phyloP scores from a whole-genome alignment of 2,888 invertebrate species.

The Nomada ferruginata region DNA sequence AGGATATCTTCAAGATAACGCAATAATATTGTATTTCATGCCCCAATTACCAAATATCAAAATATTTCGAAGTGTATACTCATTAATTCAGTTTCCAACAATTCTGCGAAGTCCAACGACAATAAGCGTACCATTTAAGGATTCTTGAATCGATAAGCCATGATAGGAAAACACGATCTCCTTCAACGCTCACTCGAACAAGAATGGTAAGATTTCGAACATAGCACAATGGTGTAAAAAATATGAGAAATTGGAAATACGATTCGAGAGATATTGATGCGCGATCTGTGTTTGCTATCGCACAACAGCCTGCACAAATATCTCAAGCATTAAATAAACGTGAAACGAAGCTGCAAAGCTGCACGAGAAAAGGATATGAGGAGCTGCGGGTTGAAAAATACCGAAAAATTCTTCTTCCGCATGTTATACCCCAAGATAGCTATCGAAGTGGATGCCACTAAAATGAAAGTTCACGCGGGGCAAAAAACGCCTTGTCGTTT shows the following conservation, averaged over 20 bases:
- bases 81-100: neutral
- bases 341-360: slow-evolving; percentile 41
- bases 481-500: neutral
- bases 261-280: slow-evolving; percentile 32
- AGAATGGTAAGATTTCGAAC: neutral
- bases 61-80: neutral
- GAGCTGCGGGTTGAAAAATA: slow-evolving; percentile 42
- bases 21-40: no score
- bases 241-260: slow-evolving; percentile 30
- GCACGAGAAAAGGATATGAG: slow-evolving; percentile 19
- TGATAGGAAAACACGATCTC: neutral
- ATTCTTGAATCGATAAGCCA: slow-evolving; percentile 15
- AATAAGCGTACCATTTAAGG: slow-evolving; percentile 6
- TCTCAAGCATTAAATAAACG: slow-evolving; percentile 32
- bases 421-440: neutral
- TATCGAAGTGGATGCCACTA: neutral
- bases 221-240: neutral
- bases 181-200: neutral
- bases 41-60: no score
- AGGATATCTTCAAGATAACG: no score
- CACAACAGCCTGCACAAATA: slow-evolving; percentile 33
- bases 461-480: neutral
- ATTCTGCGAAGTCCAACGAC: neutral
- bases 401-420: slow-evolving; percentile 15
- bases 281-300: slow-evolving; percentile 21